Conservation (phyloP, 2,113 vertebrate genomes). For the Hiodon tergisus region DNA sequence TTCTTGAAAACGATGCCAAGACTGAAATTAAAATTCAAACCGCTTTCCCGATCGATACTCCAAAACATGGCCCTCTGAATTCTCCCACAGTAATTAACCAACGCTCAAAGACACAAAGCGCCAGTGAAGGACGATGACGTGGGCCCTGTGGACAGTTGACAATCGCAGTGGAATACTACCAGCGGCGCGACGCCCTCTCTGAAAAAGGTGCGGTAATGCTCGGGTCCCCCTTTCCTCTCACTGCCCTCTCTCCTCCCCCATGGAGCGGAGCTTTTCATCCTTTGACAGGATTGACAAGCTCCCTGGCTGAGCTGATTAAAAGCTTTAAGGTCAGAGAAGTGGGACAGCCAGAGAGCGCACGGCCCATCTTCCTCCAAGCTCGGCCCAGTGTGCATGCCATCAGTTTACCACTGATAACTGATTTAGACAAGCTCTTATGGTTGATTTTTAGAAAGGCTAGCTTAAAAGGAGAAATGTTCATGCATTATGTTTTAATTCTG, state of each 20-base stretch:
- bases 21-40: not conserved
- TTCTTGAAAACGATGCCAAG: not conserved
- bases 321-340: slow-evolving; percentile 23
- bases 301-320: slow-evolving; percentile 36
- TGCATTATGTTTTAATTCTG: too few relatives aligned
- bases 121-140: not conserved
- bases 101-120: not conserved
- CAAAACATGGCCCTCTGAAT: not conserved
- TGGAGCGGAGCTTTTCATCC: not conserved
- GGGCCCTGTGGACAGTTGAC: not conserved
- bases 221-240: not conserved
- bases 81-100: slow-evolving; percentile 1
- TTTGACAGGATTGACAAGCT: slow-evolving; percentile 25
- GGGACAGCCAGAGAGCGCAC: not conserved
- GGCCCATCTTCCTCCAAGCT: slow-evolving; percentile 10
- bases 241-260: not conserved
- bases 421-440: too few relatives aligned
- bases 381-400: not conserved
- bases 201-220: too few relatives aligned
- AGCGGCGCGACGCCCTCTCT: not conserved
- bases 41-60: slow-evolving; percentile 3
- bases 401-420: not conserved
- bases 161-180: not conserved
- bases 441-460: too few relatives aligned
- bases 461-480: too few relatives aligned